Conservation (phyloP, 2,797 vertebrate genomes). For the Sebastes steindachneri region DNA sequence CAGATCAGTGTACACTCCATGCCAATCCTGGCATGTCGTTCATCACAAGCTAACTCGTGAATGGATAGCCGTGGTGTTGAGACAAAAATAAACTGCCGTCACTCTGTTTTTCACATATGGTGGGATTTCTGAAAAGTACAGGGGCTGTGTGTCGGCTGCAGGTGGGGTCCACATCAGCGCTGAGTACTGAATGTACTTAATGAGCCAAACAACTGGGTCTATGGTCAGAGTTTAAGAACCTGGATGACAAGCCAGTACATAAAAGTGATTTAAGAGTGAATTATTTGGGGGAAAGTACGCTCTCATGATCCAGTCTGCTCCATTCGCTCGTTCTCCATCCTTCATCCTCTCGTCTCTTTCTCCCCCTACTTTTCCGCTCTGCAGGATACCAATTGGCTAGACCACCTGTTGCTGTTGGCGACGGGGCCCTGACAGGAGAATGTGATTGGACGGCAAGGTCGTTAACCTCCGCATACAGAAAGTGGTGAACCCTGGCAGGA, state of each 20-base stretch:
- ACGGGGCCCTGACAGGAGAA: constrained; percentile 77
- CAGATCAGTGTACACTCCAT: not conserved
- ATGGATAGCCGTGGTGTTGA: not conserved
- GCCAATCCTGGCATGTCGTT: not conserved
- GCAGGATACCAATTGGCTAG: constrained; percentile 74
- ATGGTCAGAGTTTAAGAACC: constrained; percentile 16
- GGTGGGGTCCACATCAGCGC: not conserved
- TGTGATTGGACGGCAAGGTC: constrained; percentile 79
- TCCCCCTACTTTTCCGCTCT: constrained; percentile 74
- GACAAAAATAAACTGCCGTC: not conserved
- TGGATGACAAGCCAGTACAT: not conserved
- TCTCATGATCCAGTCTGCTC: constrained; percentile 45
- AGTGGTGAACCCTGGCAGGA: constrained; percentile 69
- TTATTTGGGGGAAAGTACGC: constrained; percentile 29
- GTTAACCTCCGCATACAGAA: constrained; percentile 76
- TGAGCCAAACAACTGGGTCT: constrained; percentile 3
- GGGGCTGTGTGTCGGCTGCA: not conserved
- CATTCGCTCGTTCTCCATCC: constrained; percentile 49
- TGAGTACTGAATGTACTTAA: constrained; percentile 22
- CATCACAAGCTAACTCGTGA: not conserved
- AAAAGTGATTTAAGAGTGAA: constrained; percentile 41
- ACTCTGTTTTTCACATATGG: not conserved
- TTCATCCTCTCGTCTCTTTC: constrained; percentile 60
- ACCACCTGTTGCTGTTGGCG: constrained; percentile 83
- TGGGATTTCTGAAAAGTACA: not conserved